These are phyloP conservation scores for Orthosia incerta DNA, from an alignment of 2,888 invertebrate species.

Conservation along the genomic window DNA sequence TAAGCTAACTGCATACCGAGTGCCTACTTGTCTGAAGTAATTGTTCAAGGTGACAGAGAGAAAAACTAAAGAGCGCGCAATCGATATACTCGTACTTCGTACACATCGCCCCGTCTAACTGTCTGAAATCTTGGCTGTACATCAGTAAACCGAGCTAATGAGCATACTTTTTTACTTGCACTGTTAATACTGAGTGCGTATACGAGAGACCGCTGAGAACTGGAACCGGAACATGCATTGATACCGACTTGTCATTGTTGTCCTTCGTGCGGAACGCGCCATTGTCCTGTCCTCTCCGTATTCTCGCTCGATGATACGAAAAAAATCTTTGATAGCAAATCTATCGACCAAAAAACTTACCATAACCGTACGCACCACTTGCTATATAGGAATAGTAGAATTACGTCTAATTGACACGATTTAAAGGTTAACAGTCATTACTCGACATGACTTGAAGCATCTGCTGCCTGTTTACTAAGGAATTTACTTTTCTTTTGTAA, in stretches of 20 bases:
- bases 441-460: constrained; percentile 54
- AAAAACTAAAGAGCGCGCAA: constrained; percentile 44
- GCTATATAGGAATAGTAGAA: constrained; percentile 31
- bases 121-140: constrained; percentile 29
- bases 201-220: constrained; percentile 57
- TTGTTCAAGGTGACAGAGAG: constrained; percentile 54
- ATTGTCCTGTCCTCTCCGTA: constrained; percentile 69
- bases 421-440: constrained; percentile 58
- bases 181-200: constrained; percentile 36
- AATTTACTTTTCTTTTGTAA: constrained; percentile 54
- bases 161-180: constrained; percentile 49
- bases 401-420: constrained; percentile 56
- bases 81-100: constrained; percentile 40
- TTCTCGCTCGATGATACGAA: constrained; percentile 50
- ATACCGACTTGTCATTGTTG: constrained; percentile 79
- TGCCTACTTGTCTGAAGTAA: constrained; percentile 46
- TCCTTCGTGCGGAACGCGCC: constrained; percentile 80
- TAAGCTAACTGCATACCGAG: constrained; percentile 50
- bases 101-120: constrained; percentile 35
- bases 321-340: constrained; percentile 55
- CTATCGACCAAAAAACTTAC: constrained; percentile 38
- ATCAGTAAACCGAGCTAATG: constrained; percentile 46
- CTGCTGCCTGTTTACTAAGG: constrained; percentile 28
- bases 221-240: constrained; percentile 72
- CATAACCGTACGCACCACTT: constrained; percentile 30